Base-by-base conservation (phyloP, 2,888 invertebrate species). In the Drosophila emarginata region DNA sequence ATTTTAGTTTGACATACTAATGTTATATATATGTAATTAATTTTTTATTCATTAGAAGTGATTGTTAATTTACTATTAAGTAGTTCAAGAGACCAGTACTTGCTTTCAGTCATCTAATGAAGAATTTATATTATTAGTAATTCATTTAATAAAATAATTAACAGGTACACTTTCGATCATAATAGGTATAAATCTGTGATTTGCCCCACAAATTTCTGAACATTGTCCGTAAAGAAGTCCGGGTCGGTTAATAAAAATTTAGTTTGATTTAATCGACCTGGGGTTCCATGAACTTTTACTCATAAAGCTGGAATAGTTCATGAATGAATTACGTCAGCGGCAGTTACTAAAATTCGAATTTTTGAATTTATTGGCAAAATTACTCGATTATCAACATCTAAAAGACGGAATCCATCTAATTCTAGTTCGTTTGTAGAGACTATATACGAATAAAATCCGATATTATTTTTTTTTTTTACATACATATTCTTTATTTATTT, bases 131-230 rank as follows among this genome's bases (percentile, higher is more conserved):
- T 83, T 87, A 62, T 74, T 87, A 78, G 80, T 76, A 91, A 94
- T 92, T 94, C 93, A 94, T 89, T 93, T 93, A 92, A 94, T 93
- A 89, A 94, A 94, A 78, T 89, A 92, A 87, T 92, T 93, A 81
- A 92, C 90, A 70, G 92, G 91, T 61, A 93, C 92, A 87, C 93
- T 93, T 94, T 95, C 94, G 85, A 94, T 91, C 67, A 93, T 93
- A 93, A 96, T 95, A 36, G 95, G 96, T 92, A 96, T 96, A 93
- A 96, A 96, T 67, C 95, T 95, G 91, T 96, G 95, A 90, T 96
- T 96, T 61, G 94, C 94, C 0, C 96, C 96, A 92, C 96, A 96
- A 93, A 96, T 96, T 94, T 96, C 95, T 80, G 95, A 96, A 90
- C 96, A 96, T 94, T 96, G 95, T 0, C 95, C 95, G 91, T 92